A percentile compares a stretch with the other conserved stretches of the same genome.
Conservation (phyloP, 1,140 invertebrate species). For the Leptoteleia sp. region DNA sequence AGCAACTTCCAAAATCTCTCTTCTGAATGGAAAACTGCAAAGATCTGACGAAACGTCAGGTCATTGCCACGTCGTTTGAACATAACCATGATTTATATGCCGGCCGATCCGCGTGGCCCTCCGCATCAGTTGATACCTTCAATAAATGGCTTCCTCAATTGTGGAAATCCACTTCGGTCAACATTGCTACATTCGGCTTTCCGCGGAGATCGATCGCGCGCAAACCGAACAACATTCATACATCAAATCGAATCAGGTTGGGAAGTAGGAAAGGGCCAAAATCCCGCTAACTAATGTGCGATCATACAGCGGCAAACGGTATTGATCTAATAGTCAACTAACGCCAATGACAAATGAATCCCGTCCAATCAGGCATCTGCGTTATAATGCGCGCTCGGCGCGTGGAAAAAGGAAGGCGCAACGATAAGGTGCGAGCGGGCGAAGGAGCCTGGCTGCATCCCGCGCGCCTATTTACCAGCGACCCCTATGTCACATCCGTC, state of each 20-base stretch:
- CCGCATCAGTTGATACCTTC: slow-evolving; percentile 19
- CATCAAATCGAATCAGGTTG: slow-evolving; percentile 6
- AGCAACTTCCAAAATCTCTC: too few species aligned
- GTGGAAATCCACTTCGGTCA: slow-evolving; percentile 13
- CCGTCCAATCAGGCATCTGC: slow-evolving; percentile 41
- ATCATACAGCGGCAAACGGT: too few species aligned
- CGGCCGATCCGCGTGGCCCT: too few species aligned
- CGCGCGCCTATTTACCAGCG: slow-evolving; percentile 74
- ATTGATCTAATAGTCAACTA: too few species aligned
- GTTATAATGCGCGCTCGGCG: slow-evolving; percentile 16
- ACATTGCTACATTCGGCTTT: slow-evolving; percentile 7
- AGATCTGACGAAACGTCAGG: too few species aligned
- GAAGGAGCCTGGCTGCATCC: slow-evolving; percentile 69
- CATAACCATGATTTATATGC: too few species aligned
- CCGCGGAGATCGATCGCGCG: slow-evolving; percentile 9
- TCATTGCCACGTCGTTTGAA: too few species aligned
- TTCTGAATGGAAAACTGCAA: too few species aligned
- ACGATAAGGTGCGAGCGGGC: slow-evolving; percentile 37
- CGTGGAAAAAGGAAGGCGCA: background rate
- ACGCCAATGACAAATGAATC: slow-evolving; percentile 36
- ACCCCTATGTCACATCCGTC: slow-evolving; percentile 79
- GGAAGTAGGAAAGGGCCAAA: background rate
- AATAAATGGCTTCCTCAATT: slow-evolving; percentile 25
- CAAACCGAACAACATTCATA: slow-evolving; percentile 8
- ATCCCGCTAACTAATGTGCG: too few species aligned